These are phyloP conservation scores for Pseudopodoces humilis DNA, from an alignment of 2,113 vertebrate species.

Conservation along the genomic window DNA sequence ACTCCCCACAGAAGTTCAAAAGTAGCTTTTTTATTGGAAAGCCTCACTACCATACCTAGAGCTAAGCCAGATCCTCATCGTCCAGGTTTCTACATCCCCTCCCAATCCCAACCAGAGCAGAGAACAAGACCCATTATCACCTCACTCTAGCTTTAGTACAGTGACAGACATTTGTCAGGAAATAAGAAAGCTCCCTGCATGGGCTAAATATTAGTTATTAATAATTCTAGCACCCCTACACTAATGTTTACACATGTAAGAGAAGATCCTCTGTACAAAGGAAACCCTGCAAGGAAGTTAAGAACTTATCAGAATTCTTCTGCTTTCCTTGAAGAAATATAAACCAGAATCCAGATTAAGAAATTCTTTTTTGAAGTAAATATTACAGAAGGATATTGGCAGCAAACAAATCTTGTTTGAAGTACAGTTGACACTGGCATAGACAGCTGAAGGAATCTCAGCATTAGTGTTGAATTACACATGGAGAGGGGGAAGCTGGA, in stretches of 20 bases:
- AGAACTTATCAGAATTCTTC: background rate
- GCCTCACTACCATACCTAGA: background rate
- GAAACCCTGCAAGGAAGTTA: background rate
- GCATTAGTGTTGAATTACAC: background rate
- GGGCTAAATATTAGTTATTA: background rate
- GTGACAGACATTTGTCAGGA: background rate
- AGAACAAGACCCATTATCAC: background rate
- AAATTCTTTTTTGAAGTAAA: background rate
- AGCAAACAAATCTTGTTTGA: background rate
- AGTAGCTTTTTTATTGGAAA: background rate
- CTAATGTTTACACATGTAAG: rapidly evolving
- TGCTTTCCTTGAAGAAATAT: background rate
- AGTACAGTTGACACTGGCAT: background rate
- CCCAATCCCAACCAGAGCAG: background rate
- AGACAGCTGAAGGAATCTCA: background rate
- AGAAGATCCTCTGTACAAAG: background rate
- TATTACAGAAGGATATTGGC: background rate
- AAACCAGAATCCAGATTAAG: background rate
- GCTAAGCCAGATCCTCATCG: background rate
- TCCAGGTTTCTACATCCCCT: background rate
- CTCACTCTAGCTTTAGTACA: background rate
- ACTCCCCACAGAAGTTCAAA: background rate
- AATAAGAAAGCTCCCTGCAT: background rate
- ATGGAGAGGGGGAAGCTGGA: rapidly evolving
- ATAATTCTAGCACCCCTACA: background rate